Evolutionary conservation across 1,140 invertebrate species (phyloP).

Genomic region (Drosophila saltans): DNA sequence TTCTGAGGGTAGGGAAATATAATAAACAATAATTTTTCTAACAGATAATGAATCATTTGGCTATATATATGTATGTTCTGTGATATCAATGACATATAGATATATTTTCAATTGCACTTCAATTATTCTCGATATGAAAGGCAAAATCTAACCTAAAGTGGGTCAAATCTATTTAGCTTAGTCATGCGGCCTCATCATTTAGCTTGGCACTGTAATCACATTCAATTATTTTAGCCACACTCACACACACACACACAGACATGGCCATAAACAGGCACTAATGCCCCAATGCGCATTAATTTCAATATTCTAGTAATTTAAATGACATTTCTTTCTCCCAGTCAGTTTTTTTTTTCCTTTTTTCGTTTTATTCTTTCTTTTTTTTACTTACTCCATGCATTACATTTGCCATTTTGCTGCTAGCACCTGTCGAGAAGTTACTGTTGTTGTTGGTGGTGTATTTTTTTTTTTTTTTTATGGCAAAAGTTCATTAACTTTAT

Average conservation of each 20-base stretch:
- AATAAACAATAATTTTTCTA: background rate
- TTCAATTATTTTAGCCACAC: constrained; percentile 62
- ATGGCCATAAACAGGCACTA: constrained; percentile 22
- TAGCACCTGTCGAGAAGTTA: constrained; percentile 17
- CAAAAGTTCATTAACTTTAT: constrained; percentile 73
- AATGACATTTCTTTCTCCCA: constrained; percentile 49
- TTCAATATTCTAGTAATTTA: constrained; percentile 69
- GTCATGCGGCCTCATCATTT: constrained; percentile 50
- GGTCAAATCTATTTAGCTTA: constrained; percentile 59
- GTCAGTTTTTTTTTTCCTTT: background rate
- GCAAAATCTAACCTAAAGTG: constrained; percentile 43
- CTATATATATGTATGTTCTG: background rate
- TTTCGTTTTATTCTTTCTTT: background rate
- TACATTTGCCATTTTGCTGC: constrained; percentile 27
- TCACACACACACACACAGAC: constrained; percentile 24
- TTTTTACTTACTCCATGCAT: background rate
- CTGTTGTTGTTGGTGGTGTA: constrained; percentile 7
- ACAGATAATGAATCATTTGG: background rate
- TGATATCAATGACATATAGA: constrained; percentile 39
- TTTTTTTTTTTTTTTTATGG: constrained; percentile 31
- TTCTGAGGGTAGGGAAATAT: too few species aligned
- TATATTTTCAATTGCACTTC: constrained; percentile 70
- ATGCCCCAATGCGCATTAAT: constrained; percentile 41
- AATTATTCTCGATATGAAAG: constrained; percentile 57
- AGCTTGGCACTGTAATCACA: constrained; percentile 56